Evolutionary conservation across 2,113 vertebrate genomes (phyloP), one percentile per base, ranked within the genome.

Genomic region (Myxocyprinus asiaticus): DNA sequence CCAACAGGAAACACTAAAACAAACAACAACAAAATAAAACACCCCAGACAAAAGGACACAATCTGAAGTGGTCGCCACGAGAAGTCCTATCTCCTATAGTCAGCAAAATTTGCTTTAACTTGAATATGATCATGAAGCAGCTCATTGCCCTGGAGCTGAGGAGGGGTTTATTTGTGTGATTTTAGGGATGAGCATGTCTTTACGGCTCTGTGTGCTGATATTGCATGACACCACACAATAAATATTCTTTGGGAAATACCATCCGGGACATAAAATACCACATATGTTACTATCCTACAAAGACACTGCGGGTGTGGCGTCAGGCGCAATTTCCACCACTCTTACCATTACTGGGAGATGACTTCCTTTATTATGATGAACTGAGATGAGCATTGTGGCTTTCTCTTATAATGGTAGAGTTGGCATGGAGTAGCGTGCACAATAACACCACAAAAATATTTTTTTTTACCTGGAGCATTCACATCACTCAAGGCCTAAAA

Each of bases 171-270:
- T 70, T 78, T 33, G 70, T 53, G 50, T 69, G 50, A 66, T 63
- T 56, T 42, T 42, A 14, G 55, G 62, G 14, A 51, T 42, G 43
- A 58, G 44, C 51, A 69, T 1, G 1, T 33, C 22, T 33, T 33
- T 33, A 33, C 22, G 22, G 22, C 22, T 33, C 22, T 33, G 22
- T 33, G 22, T 33, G 22, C 22, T 3, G 67, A 69, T 66, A 71
- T 71, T 69, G 69, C 70, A 61, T 70, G 66, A 63, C 59, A 51
- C 67, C 78, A 63, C 73, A 80, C 78, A 69, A 69, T 72, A 76
- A 69, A 77, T 47, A 48, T 80, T 72, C 73, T 83, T 51, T 55
- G 44, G 48, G 78, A 77, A 81, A 79, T 79, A 55, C 76, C 79
- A 75, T 70, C 15, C 59, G 12, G 45, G 77, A 53, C 51, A 79